Evolutionary conservation across 1,140 invertebrate genomes (phyloP).

Genomic region (Scylla paramamosain): DNA sequence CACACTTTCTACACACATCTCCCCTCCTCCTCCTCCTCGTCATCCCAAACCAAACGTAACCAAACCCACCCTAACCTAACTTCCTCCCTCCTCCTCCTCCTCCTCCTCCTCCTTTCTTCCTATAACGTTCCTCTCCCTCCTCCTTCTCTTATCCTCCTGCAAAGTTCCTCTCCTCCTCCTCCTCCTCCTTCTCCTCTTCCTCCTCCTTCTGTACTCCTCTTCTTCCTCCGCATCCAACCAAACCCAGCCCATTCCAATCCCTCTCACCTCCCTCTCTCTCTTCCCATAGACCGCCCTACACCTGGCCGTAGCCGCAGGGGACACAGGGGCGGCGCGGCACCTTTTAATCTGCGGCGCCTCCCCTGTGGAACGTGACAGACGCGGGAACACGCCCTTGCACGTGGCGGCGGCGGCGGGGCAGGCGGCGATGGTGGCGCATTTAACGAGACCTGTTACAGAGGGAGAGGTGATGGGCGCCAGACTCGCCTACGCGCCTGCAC

Average conservation of each 20-base stretch:
- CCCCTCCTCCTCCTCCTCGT: background rate
- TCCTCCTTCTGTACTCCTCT: background rate
- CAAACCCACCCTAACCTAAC: background rate
- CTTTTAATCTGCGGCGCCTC: slow-evolving; percentile 84
- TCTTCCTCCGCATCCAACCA: background rate
- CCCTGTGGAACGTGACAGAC: slow-evolving; percentile 84
- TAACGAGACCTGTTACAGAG: slow-evolving; percentile 76
- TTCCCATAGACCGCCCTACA: slow-evolving; percentile 84
- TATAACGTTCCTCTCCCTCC: background rate
- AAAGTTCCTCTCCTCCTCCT: background rate
- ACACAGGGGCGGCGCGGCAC: slow-evolving; percentile 84
- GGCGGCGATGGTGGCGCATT: slow-evolving; percentile 63
- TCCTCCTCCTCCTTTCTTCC: background rate
- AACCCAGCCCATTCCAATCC: background rate
- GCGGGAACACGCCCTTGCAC: slow-evolving; percentile 86
- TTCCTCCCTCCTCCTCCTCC: background rate
- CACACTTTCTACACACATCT: background rate
- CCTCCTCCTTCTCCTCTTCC: background rate
- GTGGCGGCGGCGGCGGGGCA: slow-evolving; percentile 81
- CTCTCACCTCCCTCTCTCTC: slow-evolving; percentile 13
- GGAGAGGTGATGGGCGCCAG: slow-evolving; percentile 72
- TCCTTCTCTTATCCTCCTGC: background rate
- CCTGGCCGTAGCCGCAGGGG: slow-evolving; percentile 87
- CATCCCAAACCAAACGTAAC: background rate
- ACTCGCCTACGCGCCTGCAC: slow-evolving; percentile 75